Evolutionary conservation across 2,113 vertebrate genomes (phyloP).

Genomic region (pig (Sus scrofa)): T2T-Sscrofa CM000823.6:8946001-8946500

Average conservation of each 20-base stretch:
- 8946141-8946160: background rate
- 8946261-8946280: background rate
- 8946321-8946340: background rate
- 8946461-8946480: slow-evolving; percentile 59
- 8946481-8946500: slow-evolving; percentile 76
- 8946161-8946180: background rate
- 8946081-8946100: too few species aligned
- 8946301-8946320: background rate
- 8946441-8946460: slow-evolving; percentile 66
- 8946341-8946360: background rate
- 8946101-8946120: background rate
- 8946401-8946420: slow-evolving; percentile 79
- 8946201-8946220: background rate
- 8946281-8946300: background rate
- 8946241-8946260: background rate
- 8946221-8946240: background rate
- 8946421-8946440: slow-evolving; percentile 83
- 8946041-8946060: background rate
- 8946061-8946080: background rate
- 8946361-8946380: slow-evolving; percentile 76
- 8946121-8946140: background rate
- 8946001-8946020: background rate
- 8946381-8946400: slow-evolving; percentile 78
- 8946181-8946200: background rate
- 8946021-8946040: background rate